phyloP scores from a whole-genome alignment of 2,797 vertebrate genomes.

The Antennarius maculatus region DNA sequence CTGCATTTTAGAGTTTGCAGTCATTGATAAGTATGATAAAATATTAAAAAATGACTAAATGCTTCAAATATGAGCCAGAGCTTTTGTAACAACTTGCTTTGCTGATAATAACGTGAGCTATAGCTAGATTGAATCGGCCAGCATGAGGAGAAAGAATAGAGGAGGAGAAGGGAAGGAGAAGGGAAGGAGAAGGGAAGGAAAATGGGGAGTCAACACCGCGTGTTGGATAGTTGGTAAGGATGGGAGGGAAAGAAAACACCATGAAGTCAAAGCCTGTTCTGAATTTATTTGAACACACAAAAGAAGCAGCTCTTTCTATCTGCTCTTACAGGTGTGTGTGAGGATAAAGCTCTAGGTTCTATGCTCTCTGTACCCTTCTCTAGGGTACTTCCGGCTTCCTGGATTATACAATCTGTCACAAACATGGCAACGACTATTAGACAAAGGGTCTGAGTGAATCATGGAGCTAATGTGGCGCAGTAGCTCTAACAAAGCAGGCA shows the following conservation, averaged over 20 bases:
- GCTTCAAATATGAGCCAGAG: conserved; percentile 5
- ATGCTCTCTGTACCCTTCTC: conserved; percentile 19
- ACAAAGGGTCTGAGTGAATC: conserved; percentile 30
- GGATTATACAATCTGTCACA: conserved; percentile 41
- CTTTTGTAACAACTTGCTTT: conserved; percentile 25
- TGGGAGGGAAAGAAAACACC: conserved; percentile 37
- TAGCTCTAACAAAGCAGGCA: conserved; percentile 15
- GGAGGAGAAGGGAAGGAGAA: conserved; percentile 1
- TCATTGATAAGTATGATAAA: conserved; percentile 14
- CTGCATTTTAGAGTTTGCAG: conserved; percentile 4
- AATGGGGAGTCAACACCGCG: conserved; percentile 30
- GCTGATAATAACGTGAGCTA: conserved; percentile 5
- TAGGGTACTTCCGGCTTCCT: conserved; percentile 27
- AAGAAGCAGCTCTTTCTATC: conserved; percentile 4
- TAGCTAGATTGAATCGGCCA: conserved; percentile 10
- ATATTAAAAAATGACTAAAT: not conserved
- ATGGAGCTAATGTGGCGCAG: conserved; percentile 21
- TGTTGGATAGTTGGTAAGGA: conserved; percentile 50
- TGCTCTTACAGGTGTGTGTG: conserved; percentile 2
- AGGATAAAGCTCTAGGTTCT: conserved; percentile 27
- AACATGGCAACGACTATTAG: conserved; percentile 46
- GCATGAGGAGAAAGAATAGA: conserved; percentile 1
- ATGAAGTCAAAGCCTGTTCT: conserved; percentile 6
- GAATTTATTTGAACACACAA: conserved; percentile 9
- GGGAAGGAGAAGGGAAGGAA: conserved; percentile 4